Base-by-base conservation (phyloP, 2,888 invertebrate species). In the Rotaria sp. region DNA sequence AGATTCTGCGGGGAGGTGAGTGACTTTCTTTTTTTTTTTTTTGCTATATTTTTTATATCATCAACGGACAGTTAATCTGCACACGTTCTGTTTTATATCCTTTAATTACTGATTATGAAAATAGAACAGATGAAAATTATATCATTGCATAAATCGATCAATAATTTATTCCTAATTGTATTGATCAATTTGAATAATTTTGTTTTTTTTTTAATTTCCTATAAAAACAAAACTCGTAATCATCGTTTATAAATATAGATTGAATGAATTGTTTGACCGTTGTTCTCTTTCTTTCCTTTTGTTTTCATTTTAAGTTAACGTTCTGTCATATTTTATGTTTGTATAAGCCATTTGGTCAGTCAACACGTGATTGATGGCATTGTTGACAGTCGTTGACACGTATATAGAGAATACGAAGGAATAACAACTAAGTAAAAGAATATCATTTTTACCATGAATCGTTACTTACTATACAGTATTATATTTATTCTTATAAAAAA, bases 321-420 rank as follows among this genome's bases (percentile, higher is more conserved):
- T n/a, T 30, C 67, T 67, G 35, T 35, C 35, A 67, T n/a, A 13
- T 67, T n/a, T 10, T 15, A 67, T 67, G 67, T 67, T 67, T 67
- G 67, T 67, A 67, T 67, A 67, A 67, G 67, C 67, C 35, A 67
- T 67, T 67, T 67, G 67, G 67, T n/a, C 67, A 67, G 67, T 67
- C 67, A 67, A 18, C 15, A 35, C 15, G 35, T 67, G 35, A 67
- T 67, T 67, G 11, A 67, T 67, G 67, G n/a, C 35, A 67, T 67
- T 67, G 67, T 67, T 67, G 67, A 67, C 67, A 67, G n/a, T 67
- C 67, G 67, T 67, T 30, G 67, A 67, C 24, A 52, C 24, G 52
- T 24, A 52, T 52, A 24, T 24, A 52, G 24, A 52, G 52, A 52
- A 52, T 52, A 52, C 52, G 24, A 52, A 52, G 52, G 4, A 52